Percentiles rank a stretch among this genome's conserved stretches.
Evolutionary conservation across 2,797 vertebrate species (phyloP).

Genomic region (Takifugu ocellatus): DNA sequence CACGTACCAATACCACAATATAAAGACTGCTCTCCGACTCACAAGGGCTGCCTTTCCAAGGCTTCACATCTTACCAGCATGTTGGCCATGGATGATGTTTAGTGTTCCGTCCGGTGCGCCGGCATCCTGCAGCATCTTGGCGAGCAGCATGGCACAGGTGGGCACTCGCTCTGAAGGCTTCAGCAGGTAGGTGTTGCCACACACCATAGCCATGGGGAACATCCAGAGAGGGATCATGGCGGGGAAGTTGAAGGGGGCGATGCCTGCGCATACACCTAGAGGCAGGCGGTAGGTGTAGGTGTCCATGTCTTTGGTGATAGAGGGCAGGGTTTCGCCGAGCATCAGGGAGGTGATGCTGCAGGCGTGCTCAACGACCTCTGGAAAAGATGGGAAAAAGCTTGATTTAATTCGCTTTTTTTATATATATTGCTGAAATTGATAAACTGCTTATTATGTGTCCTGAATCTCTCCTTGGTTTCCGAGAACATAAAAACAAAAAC

Average conservation of each 20-base stretch:
- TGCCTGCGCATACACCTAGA: slow-evolving; percentile 90
- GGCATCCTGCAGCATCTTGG: slow-evolving; percentile 90
- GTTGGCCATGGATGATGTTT: slow-evolving; percentile 93
- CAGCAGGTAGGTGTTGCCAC: slow-evolving; percentile 93
- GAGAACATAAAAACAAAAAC: neutral
- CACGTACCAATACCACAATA: neutral
- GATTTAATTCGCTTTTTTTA: too few species aligned
- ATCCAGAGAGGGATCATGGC: slow-evolving; percentile 99
- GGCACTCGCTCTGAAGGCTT: slow-evolving; percentile 96
- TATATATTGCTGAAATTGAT: too few species aligned
- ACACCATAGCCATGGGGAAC: slow-evolving; percentile 95
- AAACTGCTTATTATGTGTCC: neutral
- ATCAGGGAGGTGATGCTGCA: slow-evolving; percentile 94
- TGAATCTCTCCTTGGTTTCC: neutral
- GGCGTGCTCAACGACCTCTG: slow-evolving; percentile 96
- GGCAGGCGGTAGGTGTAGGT: slow-evolving; percentile 89
- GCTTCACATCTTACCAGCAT: slow-evolving; percentile 75
- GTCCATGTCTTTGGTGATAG: slow-evolving; percentile 97
- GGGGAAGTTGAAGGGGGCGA: slow-evolving; percentile 95
- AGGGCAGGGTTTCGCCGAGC: slow-evolving; percentile 93
- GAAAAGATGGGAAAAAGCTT: slow-evolving; percentile 1
- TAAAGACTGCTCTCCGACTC: neutral
- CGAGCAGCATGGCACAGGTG: slow-evolving; percentile 88
- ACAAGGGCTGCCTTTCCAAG: neutral
- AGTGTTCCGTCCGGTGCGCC: slow-evolving; percentile 91